Base-by-base conservation (phyloP, 2,797 vertebrate genomes). In the Glyptemys insculpta region DNA sequence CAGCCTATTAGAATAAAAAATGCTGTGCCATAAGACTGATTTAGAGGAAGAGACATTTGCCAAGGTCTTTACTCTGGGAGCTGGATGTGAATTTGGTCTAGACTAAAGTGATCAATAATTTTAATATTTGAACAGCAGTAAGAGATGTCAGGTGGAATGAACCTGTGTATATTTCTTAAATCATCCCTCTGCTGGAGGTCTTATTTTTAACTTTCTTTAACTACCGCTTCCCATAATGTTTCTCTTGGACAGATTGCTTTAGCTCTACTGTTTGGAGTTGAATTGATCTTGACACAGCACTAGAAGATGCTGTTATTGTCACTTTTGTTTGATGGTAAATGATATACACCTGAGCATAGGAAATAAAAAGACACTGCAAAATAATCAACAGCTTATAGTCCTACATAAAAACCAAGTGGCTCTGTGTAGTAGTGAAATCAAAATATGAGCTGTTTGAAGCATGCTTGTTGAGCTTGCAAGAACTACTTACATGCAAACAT, bases 321-420 rank as follows among this genome's bases (percentile, higher is more conserved):
- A 76, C 97, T 97, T 97, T 49, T 0, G 12, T 91, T 79, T 97
- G 93, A 96, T 94, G 68, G 85, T 88, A 92, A 95, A 97, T 95
- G 62, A 87, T 57, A 94, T 41, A 86, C 47, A 86, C 19, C 62
- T 31, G 18, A 74, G 23, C 62, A 85, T 1, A 3, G 47, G 53
- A 92, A 85, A 52, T 56, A 88, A 95, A 89, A 95, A 86, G 79
- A 7, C 76, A 59, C 80, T 95, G 52, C 19, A 78, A 90, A 76
- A 59, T 95, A 95, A 85, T 9, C 7, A 87, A 56, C 37, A 57
- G 80, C 87, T 95, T 52, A 34, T 81, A 80, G 34, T 68, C 76
- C 18, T 80, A 68, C 11, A 0, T 91, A 85, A 94, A 96, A 87
- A 41, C 34, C n/a, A 93, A 0, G 0, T 65, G 54, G 62, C 85